Evolutionary conservation across 2,113 vertebrate species (phyloP), one percentile per base, ranked within the genome.

Genomic region (Murina feae): DNA sequence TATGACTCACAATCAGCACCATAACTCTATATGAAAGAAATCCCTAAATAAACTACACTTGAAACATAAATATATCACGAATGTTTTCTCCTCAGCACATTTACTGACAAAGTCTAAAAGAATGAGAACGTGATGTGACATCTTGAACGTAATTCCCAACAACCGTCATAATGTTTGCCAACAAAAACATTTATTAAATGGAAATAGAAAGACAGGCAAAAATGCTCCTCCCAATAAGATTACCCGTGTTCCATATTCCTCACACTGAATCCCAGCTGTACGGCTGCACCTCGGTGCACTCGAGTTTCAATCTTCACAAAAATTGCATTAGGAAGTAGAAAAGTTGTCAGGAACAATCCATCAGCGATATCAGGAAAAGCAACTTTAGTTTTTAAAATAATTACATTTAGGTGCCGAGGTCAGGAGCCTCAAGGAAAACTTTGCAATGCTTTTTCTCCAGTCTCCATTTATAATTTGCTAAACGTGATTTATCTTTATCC

Each of bases 401-500:
- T 90, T 96, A 82, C 1, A 87, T 95, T 91, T 89, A 68, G 86
- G 42, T 94, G n/a, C 37, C 92, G 32, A 96, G 69, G 63, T 91
- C 81, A 82, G 63, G 21, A 86, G 83, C 83, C 79, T 90, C 32
- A 58, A 89, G 80, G 55, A 95, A 94, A 65, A 49, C 32, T 94
- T 95, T 86, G 72, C 42, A 65, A 92, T 79, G 74, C 81, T 89
- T 88, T 95, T 89, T 95, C 44, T 89, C 39, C 69, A 1, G 18
- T 60, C 79, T 81, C 20, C 91, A 92, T 96, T 95, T 95, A 47
- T 93, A 82, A 74, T 68, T 74, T 69, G 95, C 96, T 75, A 21
- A 87, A 96, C 78, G 75, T 95, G 94, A 97, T 97, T 98, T 97
- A 97, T 98, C 51, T 71, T 63, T 92, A 82, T 80, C 49, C 85